Base-by-base conservation (phyloP, 1,140 invertebrate genomes). In the Drosophila sechellia region DNA sequence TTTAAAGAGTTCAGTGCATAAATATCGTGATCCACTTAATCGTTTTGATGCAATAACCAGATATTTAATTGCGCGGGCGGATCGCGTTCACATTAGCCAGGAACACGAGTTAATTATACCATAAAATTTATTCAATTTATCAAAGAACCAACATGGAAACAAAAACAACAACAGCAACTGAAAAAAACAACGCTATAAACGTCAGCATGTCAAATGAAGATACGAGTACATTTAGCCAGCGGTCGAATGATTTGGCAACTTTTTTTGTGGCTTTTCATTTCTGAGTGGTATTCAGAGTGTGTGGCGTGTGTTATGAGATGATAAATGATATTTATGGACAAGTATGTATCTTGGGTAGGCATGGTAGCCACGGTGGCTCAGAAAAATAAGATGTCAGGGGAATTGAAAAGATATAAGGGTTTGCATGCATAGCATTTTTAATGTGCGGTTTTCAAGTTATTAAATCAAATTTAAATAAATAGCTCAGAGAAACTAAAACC, bases 101-200 rank as follows among this genome's bases (percentile, higher is more conserved):
- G 56, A 87, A 87, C 76, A 84, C 61, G 77, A 60, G 76, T 53
- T 84, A 89, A 87, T 87, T 87, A 77, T 77, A 59, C 63, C 75
- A 72, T 69, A 65, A 83, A 81, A 87, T 72, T 57, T 76, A 76
- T 79, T 87, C 63, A 87, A 89, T 87, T 86, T 86, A 87, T 81
- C 61, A 70, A 70, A 69, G 61, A 70, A 43, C 35, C n/a, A 69
- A 70, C 66, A 49, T 48, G 66, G 50, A 54, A 60, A 31, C 2
- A 31, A 31, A 27, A 70, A 59, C 57, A 55, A 59, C 27, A 34
- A 58, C 71, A 73, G 40, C 27, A 31, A 31, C 31, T 31, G 31
- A 31, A 84, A 84, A 49, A 84, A 81, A 49, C 40, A 63, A 83
- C 64, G 53, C 53, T 59, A 58, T 40, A 65, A 72, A 68, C 70